Conservation (phyloP, 2,113 vertebrate genomes). For the Serinus canaria region DNA sequence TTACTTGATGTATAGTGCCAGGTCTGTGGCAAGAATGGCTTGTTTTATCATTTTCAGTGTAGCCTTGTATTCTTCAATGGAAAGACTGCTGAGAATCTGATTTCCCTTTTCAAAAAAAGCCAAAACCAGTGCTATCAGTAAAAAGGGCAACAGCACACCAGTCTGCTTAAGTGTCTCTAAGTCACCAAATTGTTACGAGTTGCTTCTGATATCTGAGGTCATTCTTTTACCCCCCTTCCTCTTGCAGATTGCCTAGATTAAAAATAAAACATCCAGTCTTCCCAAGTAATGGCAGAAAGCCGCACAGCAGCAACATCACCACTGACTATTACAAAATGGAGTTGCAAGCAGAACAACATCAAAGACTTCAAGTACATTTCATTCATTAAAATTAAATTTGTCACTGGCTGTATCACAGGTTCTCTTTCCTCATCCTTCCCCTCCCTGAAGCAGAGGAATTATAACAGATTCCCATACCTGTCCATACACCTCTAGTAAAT, state of each 20-base stretch:
- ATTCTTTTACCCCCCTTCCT: not conserved
- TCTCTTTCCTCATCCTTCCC: not conserved
- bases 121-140: not conserved
- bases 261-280: conserved; percentile 26
- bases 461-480: not conserved
- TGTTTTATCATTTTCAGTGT: conserved; percentile 95
- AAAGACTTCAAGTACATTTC: not conserved
- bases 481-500: not conserved
- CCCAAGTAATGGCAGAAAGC: not conserved
- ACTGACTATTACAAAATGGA: not conserved
- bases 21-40: conserved; percentile 94
- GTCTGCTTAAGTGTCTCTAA: not conserved
- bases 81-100: conserved; percentile 93
- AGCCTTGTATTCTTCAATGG: conserved; percentile 92
- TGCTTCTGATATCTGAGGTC: not conserved
- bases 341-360: not conserved
- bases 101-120: conserved; percentile 80
- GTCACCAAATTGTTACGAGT: not conserved
- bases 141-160: not conserved
- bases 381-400: not conserved
- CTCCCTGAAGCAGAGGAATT: not conserved
- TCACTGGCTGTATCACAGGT: not conserved
- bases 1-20: conserved; percentile 96
- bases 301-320: not conserved
- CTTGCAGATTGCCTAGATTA: not conserved